Evolutionary conservation across 1,140 invertebrate genomes (phyloP).

Genomic region (Geopemphigus sp.): DNA sequence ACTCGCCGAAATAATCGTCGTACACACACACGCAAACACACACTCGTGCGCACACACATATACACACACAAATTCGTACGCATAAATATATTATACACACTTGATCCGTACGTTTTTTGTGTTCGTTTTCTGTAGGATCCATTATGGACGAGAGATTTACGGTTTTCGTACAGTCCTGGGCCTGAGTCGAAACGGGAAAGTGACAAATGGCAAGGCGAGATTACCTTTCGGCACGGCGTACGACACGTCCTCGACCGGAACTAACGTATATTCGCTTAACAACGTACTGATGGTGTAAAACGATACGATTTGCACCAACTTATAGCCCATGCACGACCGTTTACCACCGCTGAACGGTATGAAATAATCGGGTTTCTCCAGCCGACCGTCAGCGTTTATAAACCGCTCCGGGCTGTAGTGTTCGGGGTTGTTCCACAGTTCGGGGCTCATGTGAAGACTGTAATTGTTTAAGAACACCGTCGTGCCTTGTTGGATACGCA

Average conservation of each 20-base stretch:
- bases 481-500: conserved; percentile 71
- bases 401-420: conserved; percentile 74
- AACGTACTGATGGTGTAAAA: conserved; percentile 73
- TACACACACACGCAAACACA: background rate
- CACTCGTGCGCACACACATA: background rate
- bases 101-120: background rate
- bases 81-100: background rate
- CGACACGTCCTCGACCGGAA: conserved; percentile 47
- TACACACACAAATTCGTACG: background rate
- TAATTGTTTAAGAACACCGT: conserved; percentile 87
- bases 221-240: conserved; percentile 53
- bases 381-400: conserved; percentile 58
- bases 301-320: conserved; percentile 72
- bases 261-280: conserved; percentile 55
- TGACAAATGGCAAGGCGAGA: conserved; percentile 53
- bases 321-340: conserved; percentile 84
- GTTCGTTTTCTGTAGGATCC: background rate
- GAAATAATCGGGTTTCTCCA: conserved; percentile 66
- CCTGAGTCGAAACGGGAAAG: conserved; percentile 53
- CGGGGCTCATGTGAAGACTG: conserved; percentile 72
- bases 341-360: conserved; percentile 84
- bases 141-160: background rate
- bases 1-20: background rate
- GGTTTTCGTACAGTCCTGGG: conserved; percentile 27
- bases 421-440: conserved; percentile 71